phyloP scores from a whole-genome alignment of 2,797 vertebrate genomes.

The Ctenopoma kingsleyae region DNA sequence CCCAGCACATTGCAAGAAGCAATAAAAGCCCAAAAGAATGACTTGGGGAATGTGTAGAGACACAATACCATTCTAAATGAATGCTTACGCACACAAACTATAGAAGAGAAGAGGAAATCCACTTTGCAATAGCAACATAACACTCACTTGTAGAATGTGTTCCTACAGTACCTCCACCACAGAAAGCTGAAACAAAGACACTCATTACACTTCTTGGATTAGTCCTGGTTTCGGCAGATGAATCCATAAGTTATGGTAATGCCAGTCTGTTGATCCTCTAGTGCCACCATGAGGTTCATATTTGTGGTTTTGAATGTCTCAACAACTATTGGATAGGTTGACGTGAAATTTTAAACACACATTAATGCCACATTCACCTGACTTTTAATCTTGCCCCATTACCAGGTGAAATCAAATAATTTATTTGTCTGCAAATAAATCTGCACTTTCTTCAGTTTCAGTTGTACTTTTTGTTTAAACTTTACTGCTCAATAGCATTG shows the following conservation, averaged over 20 bases:
- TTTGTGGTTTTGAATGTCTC: neutral
- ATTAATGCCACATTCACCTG: neutral
- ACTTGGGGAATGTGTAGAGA: neutral
- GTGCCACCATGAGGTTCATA: neutral
- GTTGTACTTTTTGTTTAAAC: neutral
- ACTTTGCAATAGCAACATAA: conserved; percentile 5
- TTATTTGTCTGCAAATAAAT: neutral
- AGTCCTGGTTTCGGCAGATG: conserved; percentile 44
- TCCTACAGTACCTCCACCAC: conserved; percentile 29
- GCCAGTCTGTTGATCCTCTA: neutral
- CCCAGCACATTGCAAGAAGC: conserved; percentile 65
- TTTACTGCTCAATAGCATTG: neutral
- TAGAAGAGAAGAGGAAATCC: neutral
- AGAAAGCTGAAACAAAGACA: conserved; percentile 64
- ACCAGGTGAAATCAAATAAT: too few relatives aligned
- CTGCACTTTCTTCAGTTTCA: too few relatives aligned
- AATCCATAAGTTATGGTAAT: conserved; percentile 41
- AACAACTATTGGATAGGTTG: neutral
- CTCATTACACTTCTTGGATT: conserved; percentile 28
- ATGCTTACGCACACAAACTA: neutral
- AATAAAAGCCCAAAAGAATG: neutral
- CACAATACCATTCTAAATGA: conserved; percentile 1
- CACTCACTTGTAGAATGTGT: neutral
- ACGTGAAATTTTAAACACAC: neutral
- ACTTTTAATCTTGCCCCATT: neutral